Percentiles rank a stretch among this genome's conserved stretches.
Evolutionary conservation across 2,113 vertebrate genomes (phyloP).

Genomic region (Sebastes schlegelii): DNA sequence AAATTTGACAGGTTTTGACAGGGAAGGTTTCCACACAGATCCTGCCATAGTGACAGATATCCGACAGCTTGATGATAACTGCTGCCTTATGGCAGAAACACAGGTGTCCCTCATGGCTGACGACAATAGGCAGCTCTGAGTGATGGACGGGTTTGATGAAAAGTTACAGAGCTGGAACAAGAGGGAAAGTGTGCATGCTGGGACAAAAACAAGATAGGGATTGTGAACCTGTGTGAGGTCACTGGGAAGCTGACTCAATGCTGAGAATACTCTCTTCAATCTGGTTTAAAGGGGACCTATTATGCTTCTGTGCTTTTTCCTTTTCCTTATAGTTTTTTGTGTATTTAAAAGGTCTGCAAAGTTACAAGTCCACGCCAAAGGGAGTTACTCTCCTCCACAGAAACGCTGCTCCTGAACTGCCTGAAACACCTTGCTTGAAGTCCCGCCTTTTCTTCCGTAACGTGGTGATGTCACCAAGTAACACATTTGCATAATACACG

Average conservation of each 20-base stretch:
- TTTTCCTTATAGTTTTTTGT: too few relatives aligned
- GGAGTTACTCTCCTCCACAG: too few relatives aligned
- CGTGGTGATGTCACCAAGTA: too few relatives aligned
- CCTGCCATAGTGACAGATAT: slow-evolving; percentile 72
- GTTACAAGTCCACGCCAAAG: too few relatives aligned
- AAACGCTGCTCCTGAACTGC: too few relatives aligned
- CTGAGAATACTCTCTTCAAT: neutral
- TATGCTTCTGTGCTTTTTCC: too few relatives aligned
- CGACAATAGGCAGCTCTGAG: slow-evolving; percentile 63
- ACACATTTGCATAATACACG: too few relatives aligned
- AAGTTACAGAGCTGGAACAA: slow-evolving; percentile 64
- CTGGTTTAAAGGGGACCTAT: neutral
- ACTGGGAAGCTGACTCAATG: slow-evolving; percentile 8
- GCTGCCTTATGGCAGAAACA: slow-evolving; percentile 70
- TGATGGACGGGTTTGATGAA: slow-evolving; percentile 64
- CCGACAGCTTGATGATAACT: slow-evolving; percentile 76
- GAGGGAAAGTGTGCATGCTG: slow-evolving; percentile 32
- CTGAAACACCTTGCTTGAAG: too few relatives aligned
- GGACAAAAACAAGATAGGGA: slow-evolving; percentile 26
- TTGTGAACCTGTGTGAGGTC: slow-evolving; percentile 42
- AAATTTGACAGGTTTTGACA: slow-evolving; percentile 78
- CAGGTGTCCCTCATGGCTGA: slow-evolving; percentile 75
- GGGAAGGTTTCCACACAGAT: slow-evolving; percentile 75
- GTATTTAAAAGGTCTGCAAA: too few relatives aligned
- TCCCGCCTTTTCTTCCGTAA: too few relatives aligned